These are phyloP conservation scores for Oithona nana DNA, from an alignment of 2,888 invertebrate genomes.

Conservation along the genomic window DNA sequence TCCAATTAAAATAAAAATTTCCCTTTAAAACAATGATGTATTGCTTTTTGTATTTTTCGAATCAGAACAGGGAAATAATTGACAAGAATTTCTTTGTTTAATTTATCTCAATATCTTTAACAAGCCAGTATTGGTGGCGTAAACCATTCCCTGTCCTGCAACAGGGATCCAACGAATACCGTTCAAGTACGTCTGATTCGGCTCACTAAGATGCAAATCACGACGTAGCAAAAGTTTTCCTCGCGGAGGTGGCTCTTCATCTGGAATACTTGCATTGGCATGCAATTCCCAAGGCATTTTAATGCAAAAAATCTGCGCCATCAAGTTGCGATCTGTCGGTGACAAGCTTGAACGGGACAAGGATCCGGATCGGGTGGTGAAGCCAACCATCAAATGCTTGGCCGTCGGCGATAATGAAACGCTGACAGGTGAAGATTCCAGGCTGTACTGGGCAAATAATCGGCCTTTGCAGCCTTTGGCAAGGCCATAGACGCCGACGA, in stretches of 20 bases:
- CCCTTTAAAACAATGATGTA: too few relatives aligned
- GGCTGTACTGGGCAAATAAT: slow-evolving; percentile 33
- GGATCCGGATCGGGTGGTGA: not conserved
- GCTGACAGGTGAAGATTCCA: slow-evolving; percentile 9
- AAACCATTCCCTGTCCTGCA: slow-evolving; percentile 62
- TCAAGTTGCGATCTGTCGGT: not conserved
- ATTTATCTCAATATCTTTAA: slow-evolving; percentile 39
- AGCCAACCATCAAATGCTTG: slow-evolving; percentile 12
- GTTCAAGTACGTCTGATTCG: slow-evolving; percentile 52
- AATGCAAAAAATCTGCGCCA: slow-evolving; percentile 18
- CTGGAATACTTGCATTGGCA: not conserved
- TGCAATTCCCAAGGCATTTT: not conserved
- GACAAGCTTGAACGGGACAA: not conserved
- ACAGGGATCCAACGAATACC: slow-evolving; percentile 65
- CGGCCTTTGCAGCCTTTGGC: slow-evolving; percentile 52
- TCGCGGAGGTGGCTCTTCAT: not conserved
- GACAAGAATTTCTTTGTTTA: too few relatives aligned
- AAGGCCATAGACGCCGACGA: slow-evolving; percentile 53
- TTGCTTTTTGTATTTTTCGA: too few relatives aligned
- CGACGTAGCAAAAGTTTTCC: slow-evolving; percentile 31
- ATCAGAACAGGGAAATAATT: too few relatives aligned
- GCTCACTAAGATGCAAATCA: slow-evolving; percentile 42
- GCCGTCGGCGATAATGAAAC: slow-evolving; percentile 14
- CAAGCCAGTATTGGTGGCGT: slow-evolving; percentile 66
- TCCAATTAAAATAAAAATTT: too few relatives aligned